Conservation (phyloP, 1,140 invertebrate genomes). For the Conopomorpha cramerella region DNA sequence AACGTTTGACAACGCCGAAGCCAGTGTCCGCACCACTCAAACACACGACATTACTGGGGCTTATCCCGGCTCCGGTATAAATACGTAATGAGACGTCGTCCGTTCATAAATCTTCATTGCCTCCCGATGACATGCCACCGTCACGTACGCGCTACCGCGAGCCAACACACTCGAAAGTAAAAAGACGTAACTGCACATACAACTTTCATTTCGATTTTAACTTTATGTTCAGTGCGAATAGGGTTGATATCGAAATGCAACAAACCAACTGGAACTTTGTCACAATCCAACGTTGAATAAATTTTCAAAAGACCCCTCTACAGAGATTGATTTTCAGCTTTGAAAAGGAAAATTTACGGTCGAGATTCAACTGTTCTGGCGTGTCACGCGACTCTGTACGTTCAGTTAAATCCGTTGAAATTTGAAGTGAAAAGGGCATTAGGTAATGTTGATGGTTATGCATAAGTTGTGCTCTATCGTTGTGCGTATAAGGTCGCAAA, state of each 20-base stretch:
- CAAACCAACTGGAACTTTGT: slow-evolving; percentile 16
- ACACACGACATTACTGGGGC: neutral
- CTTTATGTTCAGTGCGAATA: slow-evolving; percentile 12
- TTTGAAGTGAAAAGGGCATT: slow-evolving; percentile 25
- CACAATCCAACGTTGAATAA: slow-evolving; percentile 21
- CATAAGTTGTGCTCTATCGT: too few relatives aligned
- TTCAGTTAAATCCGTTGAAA: slow-evolving; percentile 33
- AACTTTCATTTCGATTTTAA: too few relatives aligned
- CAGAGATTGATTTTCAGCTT: slow-evolving; percentile 22
- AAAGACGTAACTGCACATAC: neutral
- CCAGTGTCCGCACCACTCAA: too few relatives aligned
- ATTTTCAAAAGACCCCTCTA: slow-evolving; percentile 15
- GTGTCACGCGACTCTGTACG: slow-evolving; percentile 34
- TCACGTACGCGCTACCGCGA: slow-evolving; percentile 42
- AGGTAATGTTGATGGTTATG: too few relatives aligned
- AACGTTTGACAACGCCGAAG: too few relatives aligned
- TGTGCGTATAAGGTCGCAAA: slow-evolving; percentile 7
- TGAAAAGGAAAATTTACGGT: slow-evolving; percentile 17
- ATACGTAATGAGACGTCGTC: slow-evolving; percentile 3
- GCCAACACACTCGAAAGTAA: slow-evolving; percentile 9
- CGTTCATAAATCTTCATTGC: slow-evolving; percentile 59
- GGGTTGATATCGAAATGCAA: too few relatives aligned
- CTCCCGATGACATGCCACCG: slow-evolving; percentile 52
- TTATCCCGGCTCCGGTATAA: slow-evolving; percentile 1
- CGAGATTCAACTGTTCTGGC: slow-evolving; percentile 13